Percentiles rank a stretch among this genome's conserved stretches.
Conservation (phyloP, 1,140 invertebrate species). For the Drosophila jambulina region DNA sequence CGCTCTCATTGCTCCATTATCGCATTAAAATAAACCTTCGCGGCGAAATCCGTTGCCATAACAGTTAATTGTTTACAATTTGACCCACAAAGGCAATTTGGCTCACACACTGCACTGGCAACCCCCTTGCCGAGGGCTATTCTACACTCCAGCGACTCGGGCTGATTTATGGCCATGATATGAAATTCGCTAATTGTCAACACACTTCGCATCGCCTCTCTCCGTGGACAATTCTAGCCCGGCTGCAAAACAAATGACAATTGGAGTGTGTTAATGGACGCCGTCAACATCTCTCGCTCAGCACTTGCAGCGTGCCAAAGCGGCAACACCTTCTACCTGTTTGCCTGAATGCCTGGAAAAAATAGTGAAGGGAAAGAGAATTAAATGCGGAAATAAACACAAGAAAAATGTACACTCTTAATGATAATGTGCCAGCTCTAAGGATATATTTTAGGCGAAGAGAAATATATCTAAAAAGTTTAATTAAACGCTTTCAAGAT, state of each 20-base stretch:
- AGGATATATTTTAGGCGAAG: not conserved
- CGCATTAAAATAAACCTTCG: slow-evolving; percentile 40
- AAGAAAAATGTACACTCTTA: not conserved
- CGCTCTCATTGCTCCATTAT: slow-evolving; percentile 49
- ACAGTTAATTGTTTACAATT: slow-evolving; percentile 61
- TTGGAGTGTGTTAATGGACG: slow-evolving; percentile 74
- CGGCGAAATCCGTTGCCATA: slow-evolving; percentile 36
- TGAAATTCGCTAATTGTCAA: slow-evolving; percentile 73
- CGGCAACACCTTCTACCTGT: slow-evolving; percentile 39
- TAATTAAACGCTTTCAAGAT: not conserved
- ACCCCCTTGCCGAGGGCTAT: slow-evolving; percentile 26
- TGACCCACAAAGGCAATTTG: slow-evolving; percentile 56
- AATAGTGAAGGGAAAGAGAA: slow-evolving; percentile 4
- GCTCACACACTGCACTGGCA: slow-evolving; percentile 27
- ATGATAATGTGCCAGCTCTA: not conserved
- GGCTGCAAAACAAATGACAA: slow-evolving; percentile 74
- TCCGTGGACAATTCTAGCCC: slow-evolving; percentile 43
- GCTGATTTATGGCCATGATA: slow-evolving; percentile 67
- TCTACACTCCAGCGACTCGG: slow-evolving; percentile 34
- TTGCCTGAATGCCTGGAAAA: slow-evolving; percentile 1
- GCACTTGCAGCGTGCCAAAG: slow-evolving; percentile 7
- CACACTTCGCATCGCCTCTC: slow-evolving; percentile 24
- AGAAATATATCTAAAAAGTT: not conserved
- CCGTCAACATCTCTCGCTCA: slow-evolving; percentile 41
- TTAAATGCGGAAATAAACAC: not conserved